Evolutionary conservation across 2,113 vertebrate genomes (phyloP), one percentile per base, ranked within the genome.

Genomic region (Takifugu flavidus): DNA sequence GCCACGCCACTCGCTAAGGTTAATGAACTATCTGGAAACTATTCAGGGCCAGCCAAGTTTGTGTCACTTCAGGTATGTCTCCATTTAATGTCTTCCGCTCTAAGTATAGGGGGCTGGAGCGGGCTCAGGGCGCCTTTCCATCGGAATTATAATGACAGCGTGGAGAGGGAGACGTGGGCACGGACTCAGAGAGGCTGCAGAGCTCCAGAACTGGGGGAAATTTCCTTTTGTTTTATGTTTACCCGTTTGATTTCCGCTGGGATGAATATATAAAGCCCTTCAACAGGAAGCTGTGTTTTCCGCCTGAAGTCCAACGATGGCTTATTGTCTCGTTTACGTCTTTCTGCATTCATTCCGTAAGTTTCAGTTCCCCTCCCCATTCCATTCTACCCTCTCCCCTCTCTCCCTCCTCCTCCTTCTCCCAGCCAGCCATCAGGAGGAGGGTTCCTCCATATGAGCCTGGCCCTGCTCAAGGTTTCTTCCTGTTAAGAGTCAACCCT

Each of bases 11-110:
- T 77, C 59, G 49, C 71, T 69, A 53, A 87, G 83, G 82, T 83
- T 86, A 86, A 90, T 86, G 74, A 87, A 83, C 80, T 88, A 86
- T 85, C 87, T 90, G 87, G 86, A 88, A 90, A 89, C 86, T 78
- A 84, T 87, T 88, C 79, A 1, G 26, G 71, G 43, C 46, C 78
- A 72, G 88, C 87, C 88, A 89, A 87, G 80, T 86, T 79, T 79
- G 71, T 87, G 88, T 90, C 88, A 89, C 88, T 85, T 87, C 79
- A 87, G 86, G 80, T 89, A 88, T 85, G 82, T 83, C 79, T 87
- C 83, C 67, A 68, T 79, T 85, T 77, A 82, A 86, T 62, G 77
- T 72, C 74, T 88, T 80, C 82, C 78, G 68, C 70, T 77, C 62
- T 82, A 85, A 87, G 78, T 82, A 82, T 60, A 79, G 66, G 2